phyloP scores from a whole-genome alignment of 23 tunicate genomes.

The Corella eumyota region DNA sequence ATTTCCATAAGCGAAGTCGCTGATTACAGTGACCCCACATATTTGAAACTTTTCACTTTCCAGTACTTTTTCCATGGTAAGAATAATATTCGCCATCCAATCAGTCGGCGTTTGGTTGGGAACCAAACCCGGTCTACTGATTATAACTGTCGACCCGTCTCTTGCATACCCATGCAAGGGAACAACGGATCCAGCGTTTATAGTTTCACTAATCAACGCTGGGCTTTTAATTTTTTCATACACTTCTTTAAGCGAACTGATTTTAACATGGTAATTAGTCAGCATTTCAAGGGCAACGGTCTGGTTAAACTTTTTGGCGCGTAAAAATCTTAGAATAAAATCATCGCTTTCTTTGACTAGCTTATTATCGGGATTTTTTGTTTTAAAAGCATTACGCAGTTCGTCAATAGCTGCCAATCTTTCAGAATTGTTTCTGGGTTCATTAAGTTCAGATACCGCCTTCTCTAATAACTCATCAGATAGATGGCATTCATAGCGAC shows the following conservation, averaged over 20 bases:
- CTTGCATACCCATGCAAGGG: constrained; percentile 34
- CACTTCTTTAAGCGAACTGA: too few species aligned
- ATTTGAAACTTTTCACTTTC: constrained; percentile 32
- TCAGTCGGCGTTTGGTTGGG: constrained; percentile 27
- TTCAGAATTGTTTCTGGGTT: constrained; percentile 27
- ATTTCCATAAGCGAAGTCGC: constrained; percentile 50
- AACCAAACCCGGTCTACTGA: constrained; percentile 30
- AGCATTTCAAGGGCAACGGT: constrained; percentile 26
- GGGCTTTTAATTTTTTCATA: constrained; percentile 39
- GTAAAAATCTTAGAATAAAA: constrained; percentile 33
- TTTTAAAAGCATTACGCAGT: constrained; percentile 10
- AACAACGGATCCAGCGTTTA: constrained; percentile 29
- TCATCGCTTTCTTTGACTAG: constrained; percentile 9
- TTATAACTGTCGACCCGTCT: constrained; percentile 33
- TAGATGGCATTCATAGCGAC: constrained; percentile 28
- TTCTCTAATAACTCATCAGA: constrained; percentile 15
- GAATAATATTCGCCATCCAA: constrained; percentile 23
- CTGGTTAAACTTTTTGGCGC: constrained; percentile 53
- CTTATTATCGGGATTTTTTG: constrained; percentile 2
- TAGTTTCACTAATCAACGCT: constrained; percentile 7
- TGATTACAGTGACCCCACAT: constrained; percentile 68
- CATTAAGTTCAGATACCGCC: constrained; percentile 38
- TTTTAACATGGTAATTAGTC: constrained; percentile 18
- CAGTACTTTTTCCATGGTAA: constrained; percentile 17
- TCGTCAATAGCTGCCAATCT: constrained; percentile 35